Base-by-base conservation (phyloP, 2,797 vertebrate genomes). In the Enteromius fasciolatus region DNA sequence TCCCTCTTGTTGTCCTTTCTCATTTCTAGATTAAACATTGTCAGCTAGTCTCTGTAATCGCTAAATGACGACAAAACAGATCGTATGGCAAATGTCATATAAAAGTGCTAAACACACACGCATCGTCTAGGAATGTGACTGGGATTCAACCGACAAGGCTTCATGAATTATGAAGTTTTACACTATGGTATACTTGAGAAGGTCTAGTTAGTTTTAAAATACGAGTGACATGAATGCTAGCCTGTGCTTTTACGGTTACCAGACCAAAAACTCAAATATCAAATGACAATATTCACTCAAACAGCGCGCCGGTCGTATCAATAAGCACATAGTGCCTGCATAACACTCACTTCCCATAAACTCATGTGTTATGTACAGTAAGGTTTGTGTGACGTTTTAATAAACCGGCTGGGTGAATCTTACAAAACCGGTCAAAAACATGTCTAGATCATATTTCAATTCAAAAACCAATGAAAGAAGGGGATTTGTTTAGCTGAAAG, bases 301-400 rank as follows among this genome's bases (percentile, higher is more conserved):
- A 75, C 64, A 68, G 63, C 68, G 31, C 9, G 64, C 64, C 83
- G 23, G 83, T 82, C 78, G 36, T 64, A n/a, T 48, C 74, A 39
- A 25, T 44, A 88, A 85, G 87, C 87, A 88, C 87, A 88, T 59
- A 80, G 85, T 88, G 87, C 87, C 85, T 69, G 67, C 83, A 33
- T 88, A 85, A 88, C 81, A 36, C 50, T 76, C 33, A 33, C 52
- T 67, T 54, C 64, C 78, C 10, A 64, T 44, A 41, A 76, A 67
- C 25, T 44, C 28, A 18, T 6, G 57, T n/a, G n/a, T 83, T 63
- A 25, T 28, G 36, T 64, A 78, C 31, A 73, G 75, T 52, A 46
- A 79, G 46, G 69, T 66, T 50, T 11, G 80, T 25, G 17, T 6
- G 74, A 50, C 17, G 46, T 61, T 78, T 84, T 77, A 63, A 23